Evolutionary conservation across 2,797 vertebrate genomes (phyloP).

Genomic region (Rallus crepitans): DNA sequence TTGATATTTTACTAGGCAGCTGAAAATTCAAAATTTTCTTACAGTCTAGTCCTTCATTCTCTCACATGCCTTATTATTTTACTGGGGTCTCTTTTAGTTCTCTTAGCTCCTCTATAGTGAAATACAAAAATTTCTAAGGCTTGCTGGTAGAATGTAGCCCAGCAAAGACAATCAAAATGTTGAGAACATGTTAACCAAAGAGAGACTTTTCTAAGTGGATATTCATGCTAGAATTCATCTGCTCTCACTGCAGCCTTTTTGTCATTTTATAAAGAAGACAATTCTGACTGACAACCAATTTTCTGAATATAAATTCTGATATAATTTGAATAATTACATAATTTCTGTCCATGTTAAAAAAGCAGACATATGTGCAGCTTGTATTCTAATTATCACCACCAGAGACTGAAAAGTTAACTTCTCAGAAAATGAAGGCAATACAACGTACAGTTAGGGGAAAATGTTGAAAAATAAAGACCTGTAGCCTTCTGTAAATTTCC

Average conservation of each 20-base stretch:
- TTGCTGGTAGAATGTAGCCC: background rate
- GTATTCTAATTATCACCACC: slow-evolving; percentile 68
- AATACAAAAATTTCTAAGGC: background rate
- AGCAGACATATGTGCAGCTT: slow-evolving; percentile 65
- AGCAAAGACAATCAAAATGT: background rate
- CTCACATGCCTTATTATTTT: background rate
- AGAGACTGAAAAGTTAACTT: slow-evolving; percentile 69
- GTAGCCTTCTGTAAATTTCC: slow-evolving; percentile 52
- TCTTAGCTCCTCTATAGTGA: background rate
- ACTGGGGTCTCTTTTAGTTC: background rate
- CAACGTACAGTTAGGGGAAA: slow-evolving; percentile 1
- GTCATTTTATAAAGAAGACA: slow-evolving; percentile 56
- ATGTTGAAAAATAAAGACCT: slow-evolving; percentile 51
- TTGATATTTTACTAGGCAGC: background rate
- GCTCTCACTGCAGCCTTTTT: slow-evolving; percentile 41
- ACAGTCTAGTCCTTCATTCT: background rate
- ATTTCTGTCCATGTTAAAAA: slow-evolving; percentile 68
- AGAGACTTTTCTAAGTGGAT: slow-evolving; percentile 20
- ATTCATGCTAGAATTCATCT: slow-evolving; percentile 59
- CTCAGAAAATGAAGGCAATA: slow-evolving; percentile 49
- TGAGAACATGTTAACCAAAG: background rate
- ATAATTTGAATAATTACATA: slow-evolving; percentile 75
- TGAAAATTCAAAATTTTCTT: background rate
- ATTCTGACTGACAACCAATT: slow-evolving; percentile 71
- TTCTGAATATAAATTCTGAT: slow-evolving; percentile 67